Evolutionary conservation across 2,113 vertebrate genomes (phyloP), one percentile per base, ranked within the genome.

Genomic region (Diphyllodes magnificus): DNA sequence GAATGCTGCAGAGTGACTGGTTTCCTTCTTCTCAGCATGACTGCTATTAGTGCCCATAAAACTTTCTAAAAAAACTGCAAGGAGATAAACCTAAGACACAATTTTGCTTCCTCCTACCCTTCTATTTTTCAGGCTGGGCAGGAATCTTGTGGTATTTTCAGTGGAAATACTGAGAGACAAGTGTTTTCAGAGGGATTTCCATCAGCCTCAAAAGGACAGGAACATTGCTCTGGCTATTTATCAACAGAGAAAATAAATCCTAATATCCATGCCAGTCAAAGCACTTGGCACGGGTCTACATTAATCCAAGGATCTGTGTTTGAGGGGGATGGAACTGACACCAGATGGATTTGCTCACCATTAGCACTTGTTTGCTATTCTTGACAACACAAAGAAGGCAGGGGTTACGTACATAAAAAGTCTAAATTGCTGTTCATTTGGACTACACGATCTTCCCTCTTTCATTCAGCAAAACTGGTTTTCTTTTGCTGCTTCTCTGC

Each of bases 331-430:
- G 90, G 84, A 94, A 49, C 47, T 53, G 83, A 95, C 75, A 95
- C 79, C 82, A 96, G 72, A 86, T 44, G 64, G 65, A 90, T 96
- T 96, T 85, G 44, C 57, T 94, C 90, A 60, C 87, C 84, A 83
- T 93, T 96, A 96, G 83, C 78, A 90, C 47, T 77, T 82, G 50
- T 90, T 92, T 96, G 81, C 70, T 95, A 31, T 91, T 94, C 96
- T 90, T 97, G 73, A 96, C 69, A 91, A 40, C 65, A 79, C 57
- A 86, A 88, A 95, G 71, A 7, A 20, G 37, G 61, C 68, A 88
- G 50, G 42, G 76, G 82, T 94, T 90, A 93, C 0, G 1, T 68
- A 92, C 68, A 93, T 94, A 84, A 92, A 82, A 95, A 61, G 50
- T 23, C 50, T 72, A 75, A 93, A 93, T 56, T 77, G 79, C 63